Conservation (phyloP, 2,797 vertebrate species). For the Parotocinclus haroldoi region DNA sequence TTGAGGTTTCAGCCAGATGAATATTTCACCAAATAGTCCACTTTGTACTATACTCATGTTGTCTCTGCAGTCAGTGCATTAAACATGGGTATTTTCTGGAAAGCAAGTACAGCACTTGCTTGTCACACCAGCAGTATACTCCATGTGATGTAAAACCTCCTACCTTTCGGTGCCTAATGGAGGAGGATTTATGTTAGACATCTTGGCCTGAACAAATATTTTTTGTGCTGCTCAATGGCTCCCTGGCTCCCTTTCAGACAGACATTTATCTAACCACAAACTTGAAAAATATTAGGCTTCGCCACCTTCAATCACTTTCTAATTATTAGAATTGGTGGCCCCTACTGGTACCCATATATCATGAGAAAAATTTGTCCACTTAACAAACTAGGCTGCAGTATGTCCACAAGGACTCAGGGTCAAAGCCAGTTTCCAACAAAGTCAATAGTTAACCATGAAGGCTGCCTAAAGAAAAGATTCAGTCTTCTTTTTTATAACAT, state of each 20-base stretch:
- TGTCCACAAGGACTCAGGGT: background rate
- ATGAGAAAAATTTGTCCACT: constrained; percentile 9
- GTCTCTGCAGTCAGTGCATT: constrained; percentile 9
- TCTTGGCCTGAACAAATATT: constrained; percentile 50
- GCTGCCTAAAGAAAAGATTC: background rate
- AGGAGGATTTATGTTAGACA: constrained; percentile 51
- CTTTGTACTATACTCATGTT: background rate
- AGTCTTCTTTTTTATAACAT: no score
- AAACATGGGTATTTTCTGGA: constrained; percentile 17
- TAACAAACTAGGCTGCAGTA: background rate
- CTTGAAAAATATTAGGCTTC: constrained; percentile 31
- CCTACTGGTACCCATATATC: constrained; percentile 17
- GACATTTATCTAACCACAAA: constrained; percentile 37
- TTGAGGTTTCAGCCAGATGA: constrained; percentile 28
- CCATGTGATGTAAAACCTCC: constrained; percentile 46
- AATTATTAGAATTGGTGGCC: constrained; percentile 41
- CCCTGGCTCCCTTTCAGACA: constrained; percentile 38
- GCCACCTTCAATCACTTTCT: constrained; percentile 47
- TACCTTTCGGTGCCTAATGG: constrained; percentile 47
- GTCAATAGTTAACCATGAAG: background rate
- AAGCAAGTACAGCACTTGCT: constrained; percentile 16
- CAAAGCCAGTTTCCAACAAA: background rate
- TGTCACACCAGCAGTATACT: constrained; percentile 25
- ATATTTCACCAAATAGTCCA: constrained; percentile 4
- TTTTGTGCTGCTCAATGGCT: constrained; percentile 41